A percentile compares a stretch with the other conserved stretches of the same genome.
phyloP scores from a whole-genome alignment of 1,140 invertebrate genomes.

The Drosophila lacteicornis region DNA sequence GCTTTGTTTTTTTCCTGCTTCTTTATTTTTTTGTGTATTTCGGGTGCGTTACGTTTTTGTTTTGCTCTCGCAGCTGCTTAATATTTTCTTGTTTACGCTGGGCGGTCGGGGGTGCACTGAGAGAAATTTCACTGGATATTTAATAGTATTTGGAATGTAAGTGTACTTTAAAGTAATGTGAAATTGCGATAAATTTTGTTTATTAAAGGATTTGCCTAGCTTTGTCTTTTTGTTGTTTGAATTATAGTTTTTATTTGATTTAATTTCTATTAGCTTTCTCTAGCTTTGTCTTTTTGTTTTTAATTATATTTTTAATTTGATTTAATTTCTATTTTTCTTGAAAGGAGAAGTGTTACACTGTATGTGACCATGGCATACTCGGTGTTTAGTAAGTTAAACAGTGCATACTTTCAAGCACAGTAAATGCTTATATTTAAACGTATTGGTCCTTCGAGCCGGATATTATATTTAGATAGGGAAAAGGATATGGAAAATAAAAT shows the following conservation, averaged over 20 bases:
- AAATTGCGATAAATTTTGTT: background rate
- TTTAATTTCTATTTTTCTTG: background rate
- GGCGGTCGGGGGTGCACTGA: conserved; percentile 2
- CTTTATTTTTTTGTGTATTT: conserved; percentile 8
- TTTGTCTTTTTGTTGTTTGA: no score
- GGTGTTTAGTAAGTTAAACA: no score
- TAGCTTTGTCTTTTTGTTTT: background rate
- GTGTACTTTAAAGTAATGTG: no score
- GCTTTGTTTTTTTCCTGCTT: background rate
- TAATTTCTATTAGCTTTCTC: no score
- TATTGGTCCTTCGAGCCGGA: no score
- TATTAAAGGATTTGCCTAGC: background rate
- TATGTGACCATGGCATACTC: no score
- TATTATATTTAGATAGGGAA: no score
- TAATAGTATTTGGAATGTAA: no score
- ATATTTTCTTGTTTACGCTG: conserved; percentile 81
- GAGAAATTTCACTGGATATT: background rate
- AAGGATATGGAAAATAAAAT: no score
- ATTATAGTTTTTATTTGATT: background rate
- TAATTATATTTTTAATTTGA: background rate
- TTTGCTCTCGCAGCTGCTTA: conserved; percentile 67
- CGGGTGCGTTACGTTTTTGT: conserved; percentile 48
- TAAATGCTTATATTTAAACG: no score
- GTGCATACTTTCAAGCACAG: no score
- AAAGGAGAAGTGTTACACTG: no score